phyloP scores from a whole-genome alignment of 2,113 vertebrate species.

The Progne subis region DNA sequence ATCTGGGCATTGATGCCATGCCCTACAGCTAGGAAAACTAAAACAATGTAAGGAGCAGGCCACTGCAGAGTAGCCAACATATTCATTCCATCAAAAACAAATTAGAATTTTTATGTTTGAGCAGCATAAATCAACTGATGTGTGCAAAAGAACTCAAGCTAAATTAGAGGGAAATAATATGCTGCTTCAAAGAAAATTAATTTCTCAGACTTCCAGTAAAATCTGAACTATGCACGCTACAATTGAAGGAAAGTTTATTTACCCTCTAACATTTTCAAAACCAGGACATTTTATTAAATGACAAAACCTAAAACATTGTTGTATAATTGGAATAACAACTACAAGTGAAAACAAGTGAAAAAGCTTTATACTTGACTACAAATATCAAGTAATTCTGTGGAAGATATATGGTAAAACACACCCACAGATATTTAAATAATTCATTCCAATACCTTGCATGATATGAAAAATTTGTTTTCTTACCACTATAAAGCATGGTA shows the following conservation, averaged over 20 bases:
- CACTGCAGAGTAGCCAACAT: background rate
- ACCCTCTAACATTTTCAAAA: background rate
- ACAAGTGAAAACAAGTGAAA: background rate
- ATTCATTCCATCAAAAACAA: background rate
- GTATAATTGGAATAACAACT: background rate
- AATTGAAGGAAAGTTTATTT: background rate
- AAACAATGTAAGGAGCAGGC: background rate
- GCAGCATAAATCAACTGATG: slow-evolving; percentile 4
- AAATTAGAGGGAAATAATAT: slow-evolving; percentile 25
- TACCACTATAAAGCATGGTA: background rate
- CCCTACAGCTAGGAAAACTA: slow-evolving; percentile 10
- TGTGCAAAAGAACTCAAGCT: background rate
- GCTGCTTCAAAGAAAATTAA: background rate
- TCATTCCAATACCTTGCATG: background rate
- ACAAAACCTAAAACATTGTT: slow-evolving; percentile 12
- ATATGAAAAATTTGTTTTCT: background rate
- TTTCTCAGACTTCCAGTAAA: background rate
- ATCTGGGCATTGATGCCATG: background rate
- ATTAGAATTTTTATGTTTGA: background rate
- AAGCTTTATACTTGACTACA: background rate
- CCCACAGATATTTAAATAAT: background rate
- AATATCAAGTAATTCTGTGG: background rate
- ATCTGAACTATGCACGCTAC: background rate
- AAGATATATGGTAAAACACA: background rate
- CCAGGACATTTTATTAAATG: background rate